Base-by-base conservation (phyloP, 2,888 invertebrate species). In the Sepioteuthis lessoniana region DNA sequence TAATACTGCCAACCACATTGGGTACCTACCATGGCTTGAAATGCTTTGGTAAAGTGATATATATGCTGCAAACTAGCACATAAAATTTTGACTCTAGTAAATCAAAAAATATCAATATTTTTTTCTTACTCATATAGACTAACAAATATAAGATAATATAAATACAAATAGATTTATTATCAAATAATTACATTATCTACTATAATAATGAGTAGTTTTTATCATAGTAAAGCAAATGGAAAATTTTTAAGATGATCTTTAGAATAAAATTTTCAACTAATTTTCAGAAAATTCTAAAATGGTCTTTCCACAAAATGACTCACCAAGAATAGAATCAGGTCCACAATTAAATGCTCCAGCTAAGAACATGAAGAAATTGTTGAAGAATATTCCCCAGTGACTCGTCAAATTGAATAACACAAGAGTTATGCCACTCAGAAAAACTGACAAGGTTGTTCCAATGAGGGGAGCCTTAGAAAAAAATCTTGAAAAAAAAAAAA, bases 311-410 rank as follows among this genome's bases (percentile, higher is more conserved):
- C 16, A 93, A 93, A 31, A 93, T 19, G 8, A 95, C 94, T 95
- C 95, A 96, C 97, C 96, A 37, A 97, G 96, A 46, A 97, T 96
- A 25, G 97, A 96, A 95, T 97, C 97, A 4, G 97, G 97, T 0
- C 97, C 97, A 95, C 97, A 97, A 95, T 97, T 97, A 94, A 97
- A 97, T 28, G 97, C 97, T 13, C 97, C 97, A 90, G 97, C 97
- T 46, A 97, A 94, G 38, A 97, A 95, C 96, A 97, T 96, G 94
- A 97, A 97, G 1, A 97, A 25, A 13, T 96, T 96, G 95, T 97
- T 97, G 94, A 97, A 96, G 7, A 96, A 90, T 16, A 96, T 94
- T 46, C 97, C 97, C 96, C 97, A 97, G 3, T 96, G 95, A 42
- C 97, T 96, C n/a, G 97, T 97, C 28, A 97, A 47, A 46, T 97